These are phyloP conservation scores for Crossocerus cetratus DNA, from an alignment of 2,888 invertebrate species.

Conservation along the genomic window DNA sequence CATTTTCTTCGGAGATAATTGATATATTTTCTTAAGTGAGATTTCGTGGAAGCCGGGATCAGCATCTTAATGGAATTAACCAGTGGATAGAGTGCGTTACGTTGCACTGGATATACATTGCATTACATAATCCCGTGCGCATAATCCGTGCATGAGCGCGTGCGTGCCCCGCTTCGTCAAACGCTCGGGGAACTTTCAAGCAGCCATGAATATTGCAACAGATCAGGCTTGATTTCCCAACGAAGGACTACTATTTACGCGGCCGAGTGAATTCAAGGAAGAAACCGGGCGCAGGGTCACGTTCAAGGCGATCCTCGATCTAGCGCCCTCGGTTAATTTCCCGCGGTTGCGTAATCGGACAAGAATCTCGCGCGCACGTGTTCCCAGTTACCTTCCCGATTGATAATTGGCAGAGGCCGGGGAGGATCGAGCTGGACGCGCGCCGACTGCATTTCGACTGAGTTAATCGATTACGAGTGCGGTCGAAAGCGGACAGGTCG, in stretches of 20 bases:
- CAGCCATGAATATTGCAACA: constrained; percentile 36
- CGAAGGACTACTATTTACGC: constrained; percentile 6
- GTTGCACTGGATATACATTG: constrained; percentile 1
- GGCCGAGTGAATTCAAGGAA: constrained; percentile 23
- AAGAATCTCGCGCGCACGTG: too few species aligned
- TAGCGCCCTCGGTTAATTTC: not conserved
- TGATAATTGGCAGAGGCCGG: too few species aligned
- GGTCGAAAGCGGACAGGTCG: too few species aligned
- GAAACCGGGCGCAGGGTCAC: constrained; percentile 27
- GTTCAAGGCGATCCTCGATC: constrained; percentile 25
- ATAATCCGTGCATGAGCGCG: not conserved
- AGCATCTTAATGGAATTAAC: constrained; percentile 38
- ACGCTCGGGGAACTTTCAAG: constrained; percentile 20
- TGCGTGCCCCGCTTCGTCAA: constrained; percentile 19
- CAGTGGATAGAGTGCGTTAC: constrained; percentile 23
- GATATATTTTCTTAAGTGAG: constrained; percentile 11
- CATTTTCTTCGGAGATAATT: too few species aligned
- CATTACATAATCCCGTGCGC: constrained; percentile 19
- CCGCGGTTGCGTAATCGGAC: not conserved
- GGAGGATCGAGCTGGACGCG: too few species aligned
- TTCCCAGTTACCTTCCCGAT: too few species aligned
- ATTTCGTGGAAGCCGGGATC: constrained; percentile 34
- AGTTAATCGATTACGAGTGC: too few species aligned
- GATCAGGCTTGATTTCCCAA: constrained; percentile 30
- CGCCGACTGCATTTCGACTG: too few species aligned